These are phyloP conservation scores for Oxyteleia sp. DNA, from an alignment of 2,888 invertebrate species.

Conservation along the genomic window DNA sequence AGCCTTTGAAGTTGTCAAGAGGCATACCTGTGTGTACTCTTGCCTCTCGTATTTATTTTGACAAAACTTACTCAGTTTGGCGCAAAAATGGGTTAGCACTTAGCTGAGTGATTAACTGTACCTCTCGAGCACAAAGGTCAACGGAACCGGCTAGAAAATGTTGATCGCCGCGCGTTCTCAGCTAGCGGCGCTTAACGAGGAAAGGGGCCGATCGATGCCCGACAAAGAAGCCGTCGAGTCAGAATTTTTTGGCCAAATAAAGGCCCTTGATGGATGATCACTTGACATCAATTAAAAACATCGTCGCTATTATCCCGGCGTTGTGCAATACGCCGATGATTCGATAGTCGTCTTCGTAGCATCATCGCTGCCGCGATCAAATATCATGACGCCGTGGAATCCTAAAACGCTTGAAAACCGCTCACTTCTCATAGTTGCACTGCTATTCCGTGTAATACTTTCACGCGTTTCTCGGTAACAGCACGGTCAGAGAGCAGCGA, in stretches of 20 bases:
- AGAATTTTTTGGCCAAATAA: conserved; percentile 24
- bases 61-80: conserved; percentile 22
- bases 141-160: conserved; percentile 36
- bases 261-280: conserved; percentile 17
- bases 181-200: conserved; percentile 11
- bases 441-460: too few species aligned
- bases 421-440: too few species aligned
- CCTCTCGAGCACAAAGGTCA: conserved; percentile 40
- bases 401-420: too few species aligned
- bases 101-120: conserved; percentile 51
- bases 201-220: conserved; percentile 43
- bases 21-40: conserved; percentile 12
- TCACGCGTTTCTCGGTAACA: too few species aligned
- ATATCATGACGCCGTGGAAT: too few species aligned
- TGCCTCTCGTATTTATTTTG: conserved; percentile 37
- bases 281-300: conserved; percentile 33
- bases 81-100: conserved; percentile 56
- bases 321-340: too few species aligned
- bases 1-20: conserved; percentile 46
- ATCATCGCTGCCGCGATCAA: too few species aligned
- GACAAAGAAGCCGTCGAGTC: conserved; percentile 21
- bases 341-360: too few species aligned
- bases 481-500: too few species aligned
- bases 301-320: not conserved
- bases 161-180: conserved; percentile 15